Evolutionary conservation across 1,140 invertebrate species (phyloP).

Genomic region (Chrysomallon squamiferum): DNA sequence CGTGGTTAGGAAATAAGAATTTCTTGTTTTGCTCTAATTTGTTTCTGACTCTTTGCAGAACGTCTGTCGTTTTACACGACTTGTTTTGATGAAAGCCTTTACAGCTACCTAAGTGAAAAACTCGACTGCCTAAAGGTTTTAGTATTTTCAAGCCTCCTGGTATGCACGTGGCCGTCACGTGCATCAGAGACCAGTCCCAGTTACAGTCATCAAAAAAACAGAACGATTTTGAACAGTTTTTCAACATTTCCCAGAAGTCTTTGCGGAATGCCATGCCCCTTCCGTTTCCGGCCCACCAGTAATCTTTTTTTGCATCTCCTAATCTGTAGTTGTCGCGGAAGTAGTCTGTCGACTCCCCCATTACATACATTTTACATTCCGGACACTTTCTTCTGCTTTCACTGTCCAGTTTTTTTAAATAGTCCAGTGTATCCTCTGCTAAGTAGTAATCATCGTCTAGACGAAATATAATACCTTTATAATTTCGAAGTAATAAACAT

Average conservation of each 20-base stretch:
- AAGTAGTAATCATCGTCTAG: conserved; percentile 3
- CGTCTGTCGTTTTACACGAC: not conserved
- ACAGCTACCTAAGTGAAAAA: not conserved
- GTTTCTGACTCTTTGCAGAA: not conserved
- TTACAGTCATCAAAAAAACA: conserved; percentile 2
- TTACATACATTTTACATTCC: not conserved
- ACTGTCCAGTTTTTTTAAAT: not conserved
- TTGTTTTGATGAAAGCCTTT: not conserved
- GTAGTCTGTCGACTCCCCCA: not conserved
- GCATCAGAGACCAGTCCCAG: conserved; percentile 1
- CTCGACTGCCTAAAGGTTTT: not conserved
- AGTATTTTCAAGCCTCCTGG: not conserved
- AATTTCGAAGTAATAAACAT: not conserved
- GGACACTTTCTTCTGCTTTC: not conserved
- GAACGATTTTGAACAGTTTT: not conserved
- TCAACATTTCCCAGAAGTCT: conserved; percentile 4
- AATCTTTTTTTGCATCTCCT: not conserved
- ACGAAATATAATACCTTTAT: not conserved
- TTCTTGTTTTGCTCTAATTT: not conserved
- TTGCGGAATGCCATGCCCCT: not conserved
- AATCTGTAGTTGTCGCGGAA: not conserved
- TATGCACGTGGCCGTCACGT: conserved; percentile 7
- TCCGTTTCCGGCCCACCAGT: not conserved
- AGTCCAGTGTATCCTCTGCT: not conserved
- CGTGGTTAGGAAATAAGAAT: not conserved